Conservation (phyloP, 1,140 invertebrate genomes). For the Copidosoma floridanum region DNA sequence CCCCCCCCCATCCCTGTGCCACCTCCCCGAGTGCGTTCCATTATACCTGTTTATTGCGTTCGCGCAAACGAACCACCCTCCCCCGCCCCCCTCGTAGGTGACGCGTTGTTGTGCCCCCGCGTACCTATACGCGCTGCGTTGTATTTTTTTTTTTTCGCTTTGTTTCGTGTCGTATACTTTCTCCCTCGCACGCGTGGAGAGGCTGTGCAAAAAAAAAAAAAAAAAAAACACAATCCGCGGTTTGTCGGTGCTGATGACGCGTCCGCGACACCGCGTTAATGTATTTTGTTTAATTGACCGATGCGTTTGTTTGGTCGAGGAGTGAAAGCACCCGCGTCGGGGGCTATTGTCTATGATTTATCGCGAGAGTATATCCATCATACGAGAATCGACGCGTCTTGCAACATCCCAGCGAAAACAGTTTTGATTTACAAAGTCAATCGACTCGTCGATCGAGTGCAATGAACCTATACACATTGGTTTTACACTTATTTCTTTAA, state of each 20-base stretch:
- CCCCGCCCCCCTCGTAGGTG: background rate
- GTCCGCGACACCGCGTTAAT: background rate
- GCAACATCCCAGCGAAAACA: background rate
- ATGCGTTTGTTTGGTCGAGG: constrained; percentile 16
- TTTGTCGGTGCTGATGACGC: background rate
- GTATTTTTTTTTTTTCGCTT: too few relatives aligned
- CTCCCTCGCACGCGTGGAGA: background rate
- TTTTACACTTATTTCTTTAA: too few relatives aligned
- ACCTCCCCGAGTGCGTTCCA: constrained; percentile 20
- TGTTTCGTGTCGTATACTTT: background rate
- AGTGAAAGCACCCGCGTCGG: too few relatives aligned
- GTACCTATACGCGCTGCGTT: too few relatives aligned
- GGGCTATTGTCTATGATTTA: too few relatives aligned
- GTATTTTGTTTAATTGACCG: constrained; percentile 18
- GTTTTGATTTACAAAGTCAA: background rate
- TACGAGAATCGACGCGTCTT: background rate
- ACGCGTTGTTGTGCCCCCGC: too few relatives aligned
- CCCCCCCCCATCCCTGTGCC: background rate
- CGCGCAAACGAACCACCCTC: constrained; percentile 15
- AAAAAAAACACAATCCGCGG: too few relatives aligned
- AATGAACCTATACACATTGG: too few relatives aligned
- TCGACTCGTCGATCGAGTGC: too few relatives aligned
- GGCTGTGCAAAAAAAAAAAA: background rate
- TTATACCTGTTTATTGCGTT: constrained; percentile 30
- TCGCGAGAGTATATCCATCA: background rate